Percentiles rank a stretch among this genome's conserved stretches.
Evolutionary conservation across 2,888 invertebrate species (phyloP).

Genomic region (Oasisia sp.): DNA sequence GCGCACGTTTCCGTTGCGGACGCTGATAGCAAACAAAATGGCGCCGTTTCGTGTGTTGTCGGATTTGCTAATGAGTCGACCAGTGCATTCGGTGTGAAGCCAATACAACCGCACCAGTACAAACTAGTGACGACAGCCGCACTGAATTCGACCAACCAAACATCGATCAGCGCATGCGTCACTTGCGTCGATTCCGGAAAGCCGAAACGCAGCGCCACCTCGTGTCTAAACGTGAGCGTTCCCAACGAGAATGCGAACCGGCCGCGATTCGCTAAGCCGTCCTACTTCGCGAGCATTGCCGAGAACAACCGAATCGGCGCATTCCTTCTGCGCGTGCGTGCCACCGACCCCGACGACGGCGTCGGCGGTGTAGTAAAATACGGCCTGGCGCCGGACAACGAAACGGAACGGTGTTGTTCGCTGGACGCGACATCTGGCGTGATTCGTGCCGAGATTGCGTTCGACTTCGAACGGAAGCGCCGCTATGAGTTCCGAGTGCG

Average conservation of each 20-base stretch:
- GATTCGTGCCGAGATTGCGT: neutral
- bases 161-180: neutral
- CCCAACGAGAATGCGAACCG: neutral
- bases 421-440: neutral
- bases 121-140: neutral
- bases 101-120: neutral
- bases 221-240: neutral
- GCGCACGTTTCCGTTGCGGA: constrained; percentile 14
- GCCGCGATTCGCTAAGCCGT: neutral
- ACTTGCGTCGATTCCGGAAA: neutral
- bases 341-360: neutral
- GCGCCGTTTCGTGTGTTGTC: neutral
- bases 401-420: neutral
- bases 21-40: neutral
- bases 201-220: neutral
- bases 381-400: neutral
- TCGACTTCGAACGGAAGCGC: constrained; percentile 3
- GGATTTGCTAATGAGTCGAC: neutral
- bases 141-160: neutral
- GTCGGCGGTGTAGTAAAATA: neutral
- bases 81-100: neutral
- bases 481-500: neutral
- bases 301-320: neutral
- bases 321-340: neutral
- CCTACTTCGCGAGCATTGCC: constrained; percentile 9